A percentile compares a stretch with the other conserved stretches of the same genome.
These are phyloP conservation scores for Grallaria varia DNA, from an alignment of 2,113 vertebrate species.

Conservation along the genomic window DNA sequence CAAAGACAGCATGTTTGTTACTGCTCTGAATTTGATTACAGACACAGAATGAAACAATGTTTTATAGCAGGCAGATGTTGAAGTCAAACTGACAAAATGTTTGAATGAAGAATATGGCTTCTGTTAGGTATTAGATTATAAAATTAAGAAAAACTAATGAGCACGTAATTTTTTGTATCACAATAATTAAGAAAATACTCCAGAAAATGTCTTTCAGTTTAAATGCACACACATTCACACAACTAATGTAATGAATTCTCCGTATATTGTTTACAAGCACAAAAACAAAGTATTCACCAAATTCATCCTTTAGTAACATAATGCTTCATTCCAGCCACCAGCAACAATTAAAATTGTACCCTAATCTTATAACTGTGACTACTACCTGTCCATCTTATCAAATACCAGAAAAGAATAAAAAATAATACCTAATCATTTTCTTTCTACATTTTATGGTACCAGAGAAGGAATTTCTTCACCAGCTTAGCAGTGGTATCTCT, in stretches of 20 bases:
- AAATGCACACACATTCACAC: background rate
- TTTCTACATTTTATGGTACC: background rate
- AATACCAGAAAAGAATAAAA: background rate
- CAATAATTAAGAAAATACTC: background rate
- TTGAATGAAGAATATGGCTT: conserved; percentile 28
- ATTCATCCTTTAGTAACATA: background rate
- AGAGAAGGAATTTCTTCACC: background rate
- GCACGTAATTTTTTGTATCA: background rate
- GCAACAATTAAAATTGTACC: background rate
- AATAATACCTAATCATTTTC: background rate
- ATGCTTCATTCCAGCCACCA: background rate
- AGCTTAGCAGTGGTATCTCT: background rate
- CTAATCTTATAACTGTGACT: background rate
- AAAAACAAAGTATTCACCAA: background rate
- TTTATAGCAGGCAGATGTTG: conserved; percentile 59
- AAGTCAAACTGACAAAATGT: conserved; percentile 31
- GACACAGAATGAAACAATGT: background rate
- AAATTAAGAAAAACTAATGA: background rate
- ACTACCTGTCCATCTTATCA: background rate
- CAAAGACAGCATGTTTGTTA: conserved; percentile 41
- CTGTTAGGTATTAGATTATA: background rate
- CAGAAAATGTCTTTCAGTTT: background rate
- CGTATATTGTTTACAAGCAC: background rate
- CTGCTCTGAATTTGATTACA: conserved; percentile 47
- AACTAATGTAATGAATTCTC: background rate